Base-by-base conservation (phyloP, 2,888 invertebrate genomes). In the Carpatolechia fugitivella region DNA sequence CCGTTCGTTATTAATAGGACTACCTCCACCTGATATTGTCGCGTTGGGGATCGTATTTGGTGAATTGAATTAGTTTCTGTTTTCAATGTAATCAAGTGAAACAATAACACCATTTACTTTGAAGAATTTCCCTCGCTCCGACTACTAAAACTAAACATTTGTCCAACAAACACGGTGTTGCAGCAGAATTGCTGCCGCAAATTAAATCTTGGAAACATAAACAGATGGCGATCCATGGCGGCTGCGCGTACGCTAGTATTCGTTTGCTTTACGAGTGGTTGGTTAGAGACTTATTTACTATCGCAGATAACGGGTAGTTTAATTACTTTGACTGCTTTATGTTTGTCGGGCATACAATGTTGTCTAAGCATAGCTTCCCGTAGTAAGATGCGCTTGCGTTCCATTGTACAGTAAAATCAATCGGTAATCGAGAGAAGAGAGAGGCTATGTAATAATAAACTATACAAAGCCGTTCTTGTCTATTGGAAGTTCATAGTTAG, bases 271-370 rank as follows among this genome's bases (percentile, higher is more conserved):
- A 80, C 72, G 73, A 75, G 74, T 68, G 66, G 69, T 66, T 69
- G 64, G 64, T 65, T 60, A 30, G 62, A 69, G 71, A 80, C 80
- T 76, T 83, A 82, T 81, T 78, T 80, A 76, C 76, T 77, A 74
- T 76, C 68, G 68, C 70, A 76, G 73, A 78, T 84, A 83, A 79
- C 84, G 76, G 82, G 75, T 71, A 65, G 65, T 80, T 84, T 84
- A 78, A 83, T 82, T 82, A 74, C 80, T 75, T 73, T 72, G 74
- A 65, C 76, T 75, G 77, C 65, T 78, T 72, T 68, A 69, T 78
- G 76, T 82, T 79, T 76, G 72, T 64, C 56, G 55, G 59, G 60
- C 55, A 58, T 64, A 68, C 68, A 63, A 66, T 68, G 72, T 54
- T 51, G 44, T 57, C 49, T 49, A 30, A 54, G 36, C 30, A 16